Evolutionary conservation across 2,797 vertebrate genomes (phyloP).

Genomic region (Petrocephalus sullivani): DNA sequence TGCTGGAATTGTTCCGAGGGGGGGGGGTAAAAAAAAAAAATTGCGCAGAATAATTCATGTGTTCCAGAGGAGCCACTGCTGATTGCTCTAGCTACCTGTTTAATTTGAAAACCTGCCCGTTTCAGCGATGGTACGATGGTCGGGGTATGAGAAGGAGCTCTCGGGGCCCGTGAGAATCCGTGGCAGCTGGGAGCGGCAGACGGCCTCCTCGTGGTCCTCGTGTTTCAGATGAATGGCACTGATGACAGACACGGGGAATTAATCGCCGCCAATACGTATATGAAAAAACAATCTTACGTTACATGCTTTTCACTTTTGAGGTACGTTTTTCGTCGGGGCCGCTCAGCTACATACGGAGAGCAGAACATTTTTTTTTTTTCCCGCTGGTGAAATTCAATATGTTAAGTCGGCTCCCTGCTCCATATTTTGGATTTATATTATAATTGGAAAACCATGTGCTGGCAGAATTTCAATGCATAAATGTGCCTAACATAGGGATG

Average conservation of each 20-base stretch:
- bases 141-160: conserved; percentile 49
- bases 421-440: conserved; percentile 23
- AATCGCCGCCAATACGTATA: conserved; percentile 53
- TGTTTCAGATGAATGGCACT: conserved; percentile 59
- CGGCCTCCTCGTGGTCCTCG: conserved; percentile 50
- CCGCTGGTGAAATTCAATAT: conserved; percentile 23
- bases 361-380: conserved; percentile 17
- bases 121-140: conserved; percentile 23
- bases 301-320: conserved; percentile 38
- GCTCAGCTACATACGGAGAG: conserved; percentile 4
- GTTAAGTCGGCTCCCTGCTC: conserved; percentile 27
- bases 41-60: conserved; percentile 46
- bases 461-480: conserved; percentile 23
- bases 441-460: conserved; percentile 25
- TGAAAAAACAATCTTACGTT: conserved; percentile 50
- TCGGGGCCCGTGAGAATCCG: conserved; percentile 46
- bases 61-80: conserved; percentile 25
- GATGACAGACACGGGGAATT: conserved; percentile 56
- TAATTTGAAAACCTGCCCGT: conserved; percentile 38
- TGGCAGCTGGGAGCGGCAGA: conserved; percentile 56
- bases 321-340: conserved; percentile 52
- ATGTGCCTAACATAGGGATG: conserved; percentile 15
- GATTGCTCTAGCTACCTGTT: conserved; percentile 47
- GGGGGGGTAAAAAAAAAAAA: background rate
- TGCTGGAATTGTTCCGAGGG: conserved; percentile 15